Evolutionary conservation across 2,113 vertebrate genomes (phyloP).

Genomic region (Aspidoscelis tigris): DNA sequence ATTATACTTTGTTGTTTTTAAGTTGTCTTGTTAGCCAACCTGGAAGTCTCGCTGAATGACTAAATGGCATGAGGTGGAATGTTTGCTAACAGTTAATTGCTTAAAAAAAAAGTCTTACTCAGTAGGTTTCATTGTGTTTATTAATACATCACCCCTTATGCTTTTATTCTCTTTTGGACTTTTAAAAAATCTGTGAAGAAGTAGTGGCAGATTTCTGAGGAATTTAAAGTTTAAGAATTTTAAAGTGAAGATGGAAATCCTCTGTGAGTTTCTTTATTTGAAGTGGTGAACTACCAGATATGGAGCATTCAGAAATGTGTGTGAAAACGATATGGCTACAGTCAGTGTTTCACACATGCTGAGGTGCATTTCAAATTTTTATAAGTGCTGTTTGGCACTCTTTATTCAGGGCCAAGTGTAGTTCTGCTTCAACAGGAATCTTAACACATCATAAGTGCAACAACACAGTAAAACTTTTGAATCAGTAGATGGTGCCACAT

Average conservation of each 20-base stretch:
- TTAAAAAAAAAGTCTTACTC: not conserved
- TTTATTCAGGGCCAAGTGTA: constrained; percentile 9
- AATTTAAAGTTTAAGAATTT: too few relatives aligned
- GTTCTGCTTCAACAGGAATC: constrained; percentile 14
- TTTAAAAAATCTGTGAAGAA: too few relatives aligned
- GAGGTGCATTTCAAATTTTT: not conserved
- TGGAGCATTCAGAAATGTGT: not conserved
- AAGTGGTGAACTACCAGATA: not conserved
- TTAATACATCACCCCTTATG: not conserved
- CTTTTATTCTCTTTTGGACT: not conserved
- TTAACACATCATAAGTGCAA: constrained; percentile 16
- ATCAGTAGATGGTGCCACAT: constrained; percentile 2
- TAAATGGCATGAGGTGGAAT: not conserved
- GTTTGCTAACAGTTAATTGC: too few relatives aligned
- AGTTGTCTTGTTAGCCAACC: not conserved
- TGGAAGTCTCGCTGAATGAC: not conserved
- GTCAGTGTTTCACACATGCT: not conserved
- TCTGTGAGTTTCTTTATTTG: not conserved
- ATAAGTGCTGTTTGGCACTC: not conserved
- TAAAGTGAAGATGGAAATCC: not conserved
- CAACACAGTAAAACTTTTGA: constrained; percentile 7
- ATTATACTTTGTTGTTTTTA: not conserved
- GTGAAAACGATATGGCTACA: not conserved
- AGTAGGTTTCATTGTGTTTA: not conserved
- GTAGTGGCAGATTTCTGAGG: not conserved